Percentiles rank a stretch among this genome's conserved stretches.
Evolutionary conservation across 2,888 invertebrate genomes (phyloP).

Genomic region (Stenoptilia bipunctidactyla): DNA sequence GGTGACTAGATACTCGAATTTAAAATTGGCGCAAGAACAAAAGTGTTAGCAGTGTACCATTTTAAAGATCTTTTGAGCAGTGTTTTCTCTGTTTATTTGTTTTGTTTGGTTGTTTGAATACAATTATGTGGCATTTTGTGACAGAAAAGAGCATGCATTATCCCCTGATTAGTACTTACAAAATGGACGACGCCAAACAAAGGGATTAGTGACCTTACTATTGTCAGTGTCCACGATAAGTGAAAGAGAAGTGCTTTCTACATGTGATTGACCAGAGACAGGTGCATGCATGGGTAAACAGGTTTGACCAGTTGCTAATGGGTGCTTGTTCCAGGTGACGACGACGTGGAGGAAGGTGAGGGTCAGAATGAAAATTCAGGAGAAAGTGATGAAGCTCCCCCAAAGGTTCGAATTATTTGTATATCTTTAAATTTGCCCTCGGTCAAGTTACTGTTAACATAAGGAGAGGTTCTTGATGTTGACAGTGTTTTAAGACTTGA

Average conservation of each 20-base stretch:
- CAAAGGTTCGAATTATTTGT: slow-evolving; percentile 64
- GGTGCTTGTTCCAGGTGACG: slow-evolving; percentile 68
- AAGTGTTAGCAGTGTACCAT: slow-evolving; percentile 21
- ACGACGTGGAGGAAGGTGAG: slow-evolving; percentile 79
- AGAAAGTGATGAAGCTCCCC: slow-evolving; percentile 79
- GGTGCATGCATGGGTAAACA: slow-evolving; percentile 32
- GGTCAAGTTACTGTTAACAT: no score
- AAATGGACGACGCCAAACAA: slow-evolving; percentile 84
- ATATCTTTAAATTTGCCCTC: no score
- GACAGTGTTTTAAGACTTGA: no score
- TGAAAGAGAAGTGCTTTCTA: slow-evolving; percentile 29
- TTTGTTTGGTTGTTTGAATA: slow-evolving; percentile 58
- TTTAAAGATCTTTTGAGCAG: slow-evolving; percentile 13
- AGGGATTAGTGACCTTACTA: slow-evolving; percentile 77
- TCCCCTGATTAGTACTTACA: slow-evolving; percentile 80
- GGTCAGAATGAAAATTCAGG: slow-evolving; percentile 79
- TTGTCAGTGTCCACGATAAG: slow-evolving; percentile 45
- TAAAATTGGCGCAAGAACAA: slow-evolving; percentile 13
- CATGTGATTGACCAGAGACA: slow-evolving; percentile 30
- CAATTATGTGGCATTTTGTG: slow-evolving; percentile 69
- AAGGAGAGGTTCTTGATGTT: no score
- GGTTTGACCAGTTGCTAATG: slow-evolving; percentile 52
- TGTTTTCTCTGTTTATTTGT: slow-evolving; percentile 33
- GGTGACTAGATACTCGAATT: slow-evolving; percentile 14
- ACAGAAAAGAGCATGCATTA: slow-evolving; percentile 76